These are phyloP conservation scores for Syritta pipiens DNA, from an alignment of 2,888 invertebrate genomes.

Conservation along the genomic window DNA sequence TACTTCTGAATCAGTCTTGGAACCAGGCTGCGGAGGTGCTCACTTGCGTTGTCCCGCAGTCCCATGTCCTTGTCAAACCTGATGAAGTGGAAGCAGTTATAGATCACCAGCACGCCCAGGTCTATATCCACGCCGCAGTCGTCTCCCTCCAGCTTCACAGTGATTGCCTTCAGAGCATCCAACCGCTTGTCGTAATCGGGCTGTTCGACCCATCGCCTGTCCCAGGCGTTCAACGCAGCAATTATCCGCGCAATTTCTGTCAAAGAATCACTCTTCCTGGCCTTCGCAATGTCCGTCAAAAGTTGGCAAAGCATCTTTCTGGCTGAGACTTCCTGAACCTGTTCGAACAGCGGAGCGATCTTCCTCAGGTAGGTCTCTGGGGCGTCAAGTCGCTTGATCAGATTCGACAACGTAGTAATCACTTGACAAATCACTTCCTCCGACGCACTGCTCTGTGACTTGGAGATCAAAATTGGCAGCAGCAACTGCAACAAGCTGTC, in stretches of 20 bases:
- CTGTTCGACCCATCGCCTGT: slow-evolving; percentile 93
- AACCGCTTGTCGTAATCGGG: slow-evolving; percentile 93
- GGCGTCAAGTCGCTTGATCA: slow-evolving; percentile 84
- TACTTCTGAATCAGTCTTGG: slow-evolving; percentile 83
- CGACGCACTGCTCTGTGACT: slow-evolving; percentile 82
- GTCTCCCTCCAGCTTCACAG: slow-evolving; percentile 80
- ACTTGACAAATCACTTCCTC: slow-evolving; percentile 87
- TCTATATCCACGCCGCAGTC: slow-evolving; percentile 81
- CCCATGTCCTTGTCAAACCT: slow-evolving; percentile 91
- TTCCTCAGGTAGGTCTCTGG: slow-evolving; percentile 85
- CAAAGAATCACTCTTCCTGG: slow-evolving; percentile 72
- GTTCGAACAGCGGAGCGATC: slow-evolving; percentile 86
- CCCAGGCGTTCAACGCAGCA: slow-evolving; percentile 90
- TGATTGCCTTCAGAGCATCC: slow-evolving; percentile 87
- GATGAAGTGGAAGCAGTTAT: slow-evolving; percentile 90
- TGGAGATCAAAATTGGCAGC: slow-evolving; percentile 86
- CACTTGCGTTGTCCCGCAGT: slow-evolving; percentile 87
- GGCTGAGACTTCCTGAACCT: slow-evolving; percentile 83
- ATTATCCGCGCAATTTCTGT: slow-evolving; percentile 82
- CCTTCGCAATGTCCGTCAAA: slow-evolving; percentile 82
- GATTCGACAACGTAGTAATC: slow-evolving; percentile 86
- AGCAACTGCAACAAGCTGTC: slow-evolving; percentile 85
- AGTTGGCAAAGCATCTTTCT: slow-evolving; percentile 85
- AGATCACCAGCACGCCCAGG: slow-evolving; percentile 86
- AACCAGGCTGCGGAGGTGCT: slow-evolving; percentile 86